Conservation (phyloP, 2,888 invertebrate genomes). For the Sthenelais limicola region DNA sequence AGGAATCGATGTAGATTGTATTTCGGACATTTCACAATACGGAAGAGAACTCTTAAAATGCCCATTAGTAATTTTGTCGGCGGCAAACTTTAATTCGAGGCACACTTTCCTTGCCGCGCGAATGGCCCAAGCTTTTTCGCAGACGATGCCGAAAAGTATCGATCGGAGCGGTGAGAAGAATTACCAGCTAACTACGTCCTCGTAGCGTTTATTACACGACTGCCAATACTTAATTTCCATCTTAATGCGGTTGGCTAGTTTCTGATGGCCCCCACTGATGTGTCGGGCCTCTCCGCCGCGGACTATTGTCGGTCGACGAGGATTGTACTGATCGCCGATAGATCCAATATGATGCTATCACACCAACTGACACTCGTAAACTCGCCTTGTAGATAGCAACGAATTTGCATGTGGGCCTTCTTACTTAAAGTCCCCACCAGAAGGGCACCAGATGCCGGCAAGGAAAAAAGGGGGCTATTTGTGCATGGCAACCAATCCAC, state of each 20-base stretch:
- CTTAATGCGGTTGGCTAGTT: constrained; percentile 5
- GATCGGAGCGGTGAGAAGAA: constrained; percentile 18
- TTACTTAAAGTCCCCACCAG: not conserved
- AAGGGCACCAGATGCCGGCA: constrained; percentile 30
- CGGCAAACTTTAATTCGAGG: no score
- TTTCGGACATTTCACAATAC: no score
- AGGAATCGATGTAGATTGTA: no score
- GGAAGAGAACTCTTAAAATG: no score
- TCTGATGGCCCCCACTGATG: not conserved
- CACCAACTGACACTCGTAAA: not conserved
- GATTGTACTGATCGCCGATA: constrained; percentile 18
- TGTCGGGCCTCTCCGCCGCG: not conserved
- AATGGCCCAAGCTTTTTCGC: no score
- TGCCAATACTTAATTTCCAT: constrained; percentile 36
- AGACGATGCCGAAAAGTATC: no score
- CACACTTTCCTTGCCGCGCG: no score
- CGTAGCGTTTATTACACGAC: constrained; percentile 27
- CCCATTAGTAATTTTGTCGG: no score
- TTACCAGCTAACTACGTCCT: constrained; percentile 8
- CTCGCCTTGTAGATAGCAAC: constrained; percentile 14
- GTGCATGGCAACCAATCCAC: no score
- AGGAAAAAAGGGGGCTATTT: no score
- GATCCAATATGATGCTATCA: not conserved
- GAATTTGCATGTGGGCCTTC: not conserved
- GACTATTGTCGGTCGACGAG: not conserved